Evolutionary conservation across 1,140 invertebrate genomes (phyloP).

Genomic region (Pygmarrhopalites habei): DNA sequence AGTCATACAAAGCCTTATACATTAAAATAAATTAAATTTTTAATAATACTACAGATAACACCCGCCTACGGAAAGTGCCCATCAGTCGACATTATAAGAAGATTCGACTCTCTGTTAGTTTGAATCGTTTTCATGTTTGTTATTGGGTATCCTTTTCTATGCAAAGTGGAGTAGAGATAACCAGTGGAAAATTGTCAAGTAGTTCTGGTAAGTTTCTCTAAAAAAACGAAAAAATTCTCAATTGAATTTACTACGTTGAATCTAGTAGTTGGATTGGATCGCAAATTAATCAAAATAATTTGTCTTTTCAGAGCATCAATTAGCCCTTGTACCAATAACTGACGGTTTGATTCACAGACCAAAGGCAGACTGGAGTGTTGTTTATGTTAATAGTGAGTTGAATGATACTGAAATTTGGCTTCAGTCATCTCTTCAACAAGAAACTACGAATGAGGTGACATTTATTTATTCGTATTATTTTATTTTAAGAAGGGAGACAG

Average conservation of each 20-base stretch:
- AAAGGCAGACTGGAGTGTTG: slow-evolving; percentile 79
- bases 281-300: not conserved
- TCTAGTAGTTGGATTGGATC: not conserved
- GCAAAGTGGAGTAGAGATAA: slow-evolving; percentile 85
- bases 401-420: slow-evolving; percentile 86
- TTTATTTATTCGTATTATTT: not conserved
- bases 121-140: slow-evolving; percentile 85
- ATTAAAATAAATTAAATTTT: too few relatives aligned
- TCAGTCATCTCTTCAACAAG: slow-evolving; percentile 66
- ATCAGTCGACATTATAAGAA: slow-evolving; percentile 88
- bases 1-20: too few relatives aligned
- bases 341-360: slow-evolving; percentile 81
- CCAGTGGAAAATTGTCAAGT: slow-evolving; percentile 74
- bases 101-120: slow-evolving; percentile 71
- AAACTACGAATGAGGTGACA: slow-evolving; percentile 41
- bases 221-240: not conserved
- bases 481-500: not conserved
- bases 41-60: too few relatives aligned
- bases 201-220: slow-evolving; percentile 54
- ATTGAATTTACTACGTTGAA: too few relatives aligned
- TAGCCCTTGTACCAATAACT: slow-evolving; percentile 64
- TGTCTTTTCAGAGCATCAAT: slow-evolving; percentile 57
- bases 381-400: slow-evolving; percentile 88
- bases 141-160: slow-evolving; percentile 99
- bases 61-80: slow-evolving; percentile 74